Base-by-base conservation (phyloP, 2,888 invertebrate species). In the Smittia sp. region DNA sequence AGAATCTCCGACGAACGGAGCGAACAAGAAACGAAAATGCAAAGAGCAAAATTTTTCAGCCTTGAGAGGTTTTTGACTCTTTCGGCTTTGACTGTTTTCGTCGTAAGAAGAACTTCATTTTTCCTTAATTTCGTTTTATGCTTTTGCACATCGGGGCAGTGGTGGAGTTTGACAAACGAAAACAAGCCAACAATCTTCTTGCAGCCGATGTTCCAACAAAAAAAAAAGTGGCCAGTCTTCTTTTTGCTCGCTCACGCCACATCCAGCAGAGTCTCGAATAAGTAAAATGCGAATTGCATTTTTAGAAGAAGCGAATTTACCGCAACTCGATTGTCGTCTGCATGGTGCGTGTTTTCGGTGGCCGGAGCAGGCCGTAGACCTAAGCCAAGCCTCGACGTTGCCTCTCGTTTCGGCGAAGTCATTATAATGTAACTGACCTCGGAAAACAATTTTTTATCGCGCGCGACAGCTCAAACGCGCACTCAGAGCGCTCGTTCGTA, bases 1-100 rank as follows among this genome's bases (percentile, higher is more conserved):
- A 32, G 32, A 32, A 32, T 32, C 3, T 32, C 20, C 2, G 3
- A 7, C 58, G 20, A 4, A 58, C 6, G 13, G 24, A 11, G 63
- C 24, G 20, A 24, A 66, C 52, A 4, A 41, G 54, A 11, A 52
- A 11, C 13, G 52, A 54, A 69, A 52, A 69, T 32, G 32, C 32
- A 32, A 32, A 32, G 32, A 32, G 32, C 32, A 58, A 69, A 38
- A 66, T 18, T 67, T 41, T 58, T 22, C 27, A 27, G 54, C 69
- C 69, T 69, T 69, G 46, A 69, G 32, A 54, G 69, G 46, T 69
- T 69, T 69, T 69, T 69, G 69, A 69, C 69, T 67, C 20, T 39
- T 15, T 18, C n/a, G 15, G 20, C 20, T 32, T 11, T 32, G 7
- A 4, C 18, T n/a, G 20, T 67, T 67, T 66, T 69, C 69, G 69